Evolutionary conservation across 1,140 invertebrate genomes (phyloP).

Genomic region (Hyles euphorbiae): DNA sequence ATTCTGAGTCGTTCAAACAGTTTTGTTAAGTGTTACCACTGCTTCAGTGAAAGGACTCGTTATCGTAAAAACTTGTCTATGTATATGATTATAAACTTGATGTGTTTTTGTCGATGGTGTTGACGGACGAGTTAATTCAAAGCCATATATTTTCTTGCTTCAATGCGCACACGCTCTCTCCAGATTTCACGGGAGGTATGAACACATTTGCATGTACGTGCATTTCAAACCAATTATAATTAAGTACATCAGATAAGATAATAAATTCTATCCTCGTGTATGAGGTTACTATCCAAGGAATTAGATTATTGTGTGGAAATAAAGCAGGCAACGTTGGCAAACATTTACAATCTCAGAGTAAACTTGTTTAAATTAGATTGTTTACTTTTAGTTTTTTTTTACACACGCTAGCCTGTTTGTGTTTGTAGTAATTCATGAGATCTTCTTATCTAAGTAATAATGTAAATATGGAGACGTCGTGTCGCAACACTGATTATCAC

Average conservation of each 20-base stretch:
- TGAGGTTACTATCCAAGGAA: slow-evolving; percentile 18
- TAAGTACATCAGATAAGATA: slow-evolving; percentile 56
- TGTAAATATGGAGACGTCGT: too few species aligned
- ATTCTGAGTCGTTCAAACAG: too few species aligned
- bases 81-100: background rate
- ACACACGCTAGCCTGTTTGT: too few species aligned
- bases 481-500: too few species aligned
- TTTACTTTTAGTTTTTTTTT: background rate
- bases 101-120: slow-evolving; percentile 21
- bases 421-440: too few species aligned
- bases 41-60: too few species aligned
- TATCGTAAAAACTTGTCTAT: too few species aligned
- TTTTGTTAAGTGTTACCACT: too few species aligned
- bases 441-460: too few species aligned
- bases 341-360: background rate
- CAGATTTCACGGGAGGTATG: slow-evolving; percentile 60
- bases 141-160: slow-evolving; percentile 41
- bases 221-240: slow-evolving; percentile 51
- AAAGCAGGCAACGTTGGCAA: slow-evolving; percentile 4
- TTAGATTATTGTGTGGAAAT: slow-evolving; percentile 21
- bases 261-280: slow-evolving; percentile 38
- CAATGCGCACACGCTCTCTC: slow-evolving; percentile 58
- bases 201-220: slow-evolving; percentile 60
- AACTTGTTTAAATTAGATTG: slow-evolving; percentile 2
- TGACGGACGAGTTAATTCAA: slow-evolving; percentile 41